phyloP scores from a whole-genome alignment of 2,888 invertebrate genomes.

The Gortyna flavago region DNA sequence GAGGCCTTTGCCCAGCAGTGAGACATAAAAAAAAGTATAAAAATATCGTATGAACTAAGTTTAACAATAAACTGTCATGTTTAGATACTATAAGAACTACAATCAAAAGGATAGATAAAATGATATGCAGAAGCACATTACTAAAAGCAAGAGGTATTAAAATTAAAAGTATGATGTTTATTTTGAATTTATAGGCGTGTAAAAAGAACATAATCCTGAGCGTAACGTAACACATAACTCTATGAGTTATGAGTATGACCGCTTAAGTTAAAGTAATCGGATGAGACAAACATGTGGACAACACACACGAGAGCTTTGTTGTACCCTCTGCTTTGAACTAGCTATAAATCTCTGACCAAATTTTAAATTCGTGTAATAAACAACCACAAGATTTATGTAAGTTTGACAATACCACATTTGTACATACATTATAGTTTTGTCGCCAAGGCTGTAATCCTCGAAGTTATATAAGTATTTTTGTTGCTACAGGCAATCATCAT shows the following conservation, averaged over 20 bases:
- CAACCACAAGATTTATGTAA: slow-evolving; percentile 41
- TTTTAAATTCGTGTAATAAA: slow-evolving; percentile 58
- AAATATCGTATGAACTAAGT: background rate
- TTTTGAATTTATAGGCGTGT: slow-evolving; percentile 53
- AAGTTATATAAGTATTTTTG: slow-evolving; percentile 1
- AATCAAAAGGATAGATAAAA: slow-evolving; percentile 12
- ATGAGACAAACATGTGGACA: slow-evolving; percentile 68
- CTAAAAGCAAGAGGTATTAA: slow-evolving; percentile 28
- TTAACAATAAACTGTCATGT: slow-evolving; percentile 21
- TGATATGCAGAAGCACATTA: slow-evolving; percentile 1
- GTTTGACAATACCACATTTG: slow-evolving; percentile 21
- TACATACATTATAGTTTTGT: slow-evolving; percentile 30
- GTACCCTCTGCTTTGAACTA: slow-evolving; percentile 57
- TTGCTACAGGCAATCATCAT: slow-evolving; percentile 7
- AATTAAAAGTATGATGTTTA: slow-evolving; percentile 52
- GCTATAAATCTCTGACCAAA: slow-evolving; percentile 62
- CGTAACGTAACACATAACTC: slow-evolving; percentile 54
- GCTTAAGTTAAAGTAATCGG: slow-evolving; percentile 63
- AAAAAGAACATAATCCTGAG: slow-evolving; percentile 46
- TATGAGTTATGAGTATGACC: slow-evolving; percentile 64
- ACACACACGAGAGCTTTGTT: slow-evolving; percentile 60
- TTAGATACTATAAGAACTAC: background rate
- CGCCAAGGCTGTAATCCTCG: slow-evolving; percentile 27
- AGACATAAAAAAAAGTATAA: background rate
- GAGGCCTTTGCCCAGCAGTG: background rate